phyloP scores from a whole-genome alignment of 1,140 invertebrate species.

The Sarcophaga bullata region DNA sequence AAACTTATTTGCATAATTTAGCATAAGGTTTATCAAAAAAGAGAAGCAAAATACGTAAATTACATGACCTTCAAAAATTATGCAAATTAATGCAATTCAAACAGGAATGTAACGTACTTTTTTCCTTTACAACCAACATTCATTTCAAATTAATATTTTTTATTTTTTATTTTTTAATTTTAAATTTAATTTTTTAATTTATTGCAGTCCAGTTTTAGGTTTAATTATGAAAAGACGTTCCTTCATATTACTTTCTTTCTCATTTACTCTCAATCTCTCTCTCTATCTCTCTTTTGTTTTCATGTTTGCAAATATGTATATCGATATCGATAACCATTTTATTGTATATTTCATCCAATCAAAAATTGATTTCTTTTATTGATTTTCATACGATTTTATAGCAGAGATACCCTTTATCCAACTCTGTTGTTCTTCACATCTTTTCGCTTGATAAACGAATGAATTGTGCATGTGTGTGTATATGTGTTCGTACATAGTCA shows the following conservation, averaged over 20 bases:
- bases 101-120: not conserved
- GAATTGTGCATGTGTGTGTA: no score
- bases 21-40: not conserved
- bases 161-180: no score
- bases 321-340: not conserved
- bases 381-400: not conserved
- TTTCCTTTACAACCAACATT: not conserved
- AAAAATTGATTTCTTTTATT: conserved; percentile 16
- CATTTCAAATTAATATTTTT: not conserved
- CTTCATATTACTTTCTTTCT: not conserved
- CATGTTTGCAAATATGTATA: not conserved
- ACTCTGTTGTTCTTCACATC: not conserved
- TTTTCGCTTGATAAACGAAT: not conserved
- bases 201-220: no score
- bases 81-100: not conserved
- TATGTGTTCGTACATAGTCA: not conserved
- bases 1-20: conserved; percentile 29
- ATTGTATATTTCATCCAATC: not conserved
- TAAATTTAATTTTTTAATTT: no score
- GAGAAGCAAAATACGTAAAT: not conserved
- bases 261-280: no score
- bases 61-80: conserved; percentile 24
- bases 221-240: not conserved
- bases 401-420: not conserved
- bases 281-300: not conserved